A percentile compares a stretch with the other conserved stretches of the same genome.
phyloP scores from a whole-genome alignment of 2,888 invertebrate genomes.

The Malthinus seriepunctatus region DNA sequence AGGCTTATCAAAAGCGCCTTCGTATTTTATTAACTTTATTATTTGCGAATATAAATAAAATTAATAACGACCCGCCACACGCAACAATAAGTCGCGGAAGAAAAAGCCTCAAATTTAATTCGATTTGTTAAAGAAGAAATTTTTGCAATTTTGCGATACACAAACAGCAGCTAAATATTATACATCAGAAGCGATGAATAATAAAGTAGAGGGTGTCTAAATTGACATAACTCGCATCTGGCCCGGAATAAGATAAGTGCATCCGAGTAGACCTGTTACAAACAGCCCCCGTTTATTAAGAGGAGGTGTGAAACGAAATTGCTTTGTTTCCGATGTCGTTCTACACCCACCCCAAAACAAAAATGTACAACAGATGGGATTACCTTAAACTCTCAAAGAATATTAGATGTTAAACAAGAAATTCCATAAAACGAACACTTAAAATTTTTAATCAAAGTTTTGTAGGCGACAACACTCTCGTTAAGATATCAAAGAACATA shows the following conservation, averaged over 20 bases:
- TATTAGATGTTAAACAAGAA: neutral
- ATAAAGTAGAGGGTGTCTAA: slow-evolving; percentile 45
- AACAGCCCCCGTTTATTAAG: slow-evolving; percentile 25
- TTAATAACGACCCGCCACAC: slow-evolving; percentile 7
- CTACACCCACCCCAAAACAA: slow-evolving; percentile 10
- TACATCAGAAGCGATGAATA: slow-evolving; percentile 30
- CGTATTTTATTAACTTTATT: slow-evolving; percentile 23
- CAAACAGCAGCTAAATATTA: slow-evolving; percentile 26
- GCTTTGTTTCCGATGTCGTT: slow-evolving; percentile 31
- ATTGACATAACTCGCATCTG: slow-evolving; percentile 44
- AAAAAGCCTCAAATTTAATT: neutral
- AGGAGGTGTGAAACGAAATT: slow-evolving; percentile 31
- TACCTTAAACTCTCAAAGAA: slow-evolving; percentile 3
- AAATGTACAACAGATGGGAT: slow-evolving; percentile 21
- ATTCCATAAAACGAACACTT: neutral
- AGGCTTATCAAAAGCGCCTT: slow-evolving; percentile 15
- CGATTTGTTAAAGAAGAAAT: slow-evolving; percentile 1
- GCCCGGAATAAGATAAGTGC: slow-evolving; percentile 44
- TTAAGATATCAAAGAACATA: too few species aligned
- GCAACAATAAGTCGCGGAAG: slow-evolving; percentile 8
- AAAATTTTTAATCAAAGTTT: too few species aligned
- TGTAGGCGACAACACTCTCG: too few species aligned
- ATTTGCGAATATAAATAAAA: slow-evolving; percentile 16
- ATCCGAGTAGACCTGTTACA: slow-evolving; percentile 39
- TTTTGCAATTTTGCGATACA: slow-evolving; percentile 19